A percentile compares a stretch with the other conserved stretches of the same genome.
phyloP scores from a whole-genome alignment of 2,888 invertebrate genomes.

The Thyatira batis region DNA sequence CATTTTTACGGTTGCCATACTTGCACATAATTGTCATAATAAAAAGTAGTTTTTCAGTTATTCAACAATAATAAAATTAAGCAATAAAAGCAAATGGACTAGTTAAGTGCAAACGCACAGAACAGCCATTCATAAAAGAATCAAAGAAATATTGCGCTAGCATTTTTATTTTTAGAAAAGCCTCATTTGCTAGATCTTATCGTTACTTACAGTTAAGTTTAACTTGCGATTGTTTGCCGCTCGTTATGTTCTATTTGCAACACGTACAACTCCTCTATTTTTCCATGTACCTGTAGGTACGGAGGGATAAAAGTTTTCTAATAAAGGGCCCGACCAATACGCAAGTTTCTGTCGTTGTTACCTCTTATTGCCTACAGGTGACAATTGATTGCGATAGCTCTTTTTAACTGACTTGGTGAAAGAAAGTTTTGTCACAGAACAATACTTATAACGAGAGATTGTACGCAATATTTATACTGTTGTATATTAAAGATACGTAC shows the following conservation, averaged over 20 bases:
- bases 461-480: slow-evolving; percentile 29
- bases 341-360: slow-evolving; percentile 61
- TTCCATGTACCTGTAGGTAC: slow-evolving; percentile 61
- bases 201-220: background rate
- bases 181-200: background rate
- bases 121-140: no score
- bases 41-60: no score
- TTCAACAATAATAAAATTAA: no score
- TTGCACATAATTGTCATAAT: no score
- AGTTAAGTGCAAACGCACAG: no score
- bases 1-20: no score
- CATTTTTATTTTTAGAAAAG: background rate
- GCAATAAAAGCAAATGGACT: no score
- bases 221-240: background rate
- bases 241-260: slow-evolving; percentile 75
- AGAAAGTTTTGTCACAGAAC: slow-evolving; percentile 40
- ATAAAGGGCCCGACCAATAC: slow-evolving; percentile 73
- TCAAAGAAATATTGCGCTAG: background rate
- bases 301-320: slow-evolving; percentile 74
- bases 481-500: background rate
- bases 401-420: slow-evolving; percentile 68
- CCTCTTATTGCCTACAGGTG: slow-evolving; percentile 76
- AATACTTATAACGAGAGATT: slow-evolving; percentile 34
- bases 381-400: slow-evolving; percentile 78
- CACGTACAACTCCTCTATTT: slow-evolving; percentile 76